Conservation (phyloP, 2,888 invertebrate species). For the Bombyx huttoni region DNA sequence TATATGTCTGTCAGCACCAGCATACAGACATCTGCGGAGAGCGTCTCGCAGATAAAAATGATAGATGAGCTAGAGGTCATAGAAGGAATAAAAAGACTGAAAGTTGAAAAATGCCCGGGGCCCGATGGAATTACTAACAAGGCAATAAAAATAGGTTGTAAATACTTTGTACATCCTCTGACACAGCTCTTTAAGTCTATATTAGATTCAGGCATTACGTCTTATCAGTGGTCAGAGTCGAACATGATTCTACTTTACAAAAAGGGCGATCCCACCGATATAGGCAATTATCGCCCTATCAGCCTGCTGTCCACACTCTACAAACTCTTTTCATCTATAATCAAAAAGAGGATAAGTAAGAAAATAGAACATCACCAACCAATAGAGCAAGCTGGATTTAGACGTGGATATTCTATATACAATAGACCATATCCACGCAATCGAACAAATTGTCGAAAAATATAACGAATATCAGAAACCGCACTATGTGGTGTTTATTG, state of each 20-base stretch:
- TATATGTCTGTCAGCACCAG: no score
- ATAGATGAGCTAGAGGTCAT: constrained; percentile 2
- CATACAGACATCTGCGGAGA: no score
- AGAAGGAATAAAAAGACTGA: constrained; percentile 5
- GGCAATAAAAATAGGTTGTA: constrained; percentile 2
- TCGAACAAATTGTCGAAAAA: constrained; percentile 9
- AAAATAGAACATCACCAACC: constrained; percentile 5
- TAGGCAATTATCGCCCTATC: constrained; percentile 9
- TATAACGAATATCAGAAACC: constrained; percentile 4
- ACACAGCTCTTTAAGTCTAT: constrained; percentile 5
- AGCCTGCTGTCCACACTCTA: constrained; percentile 7
- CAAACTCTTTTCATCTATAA: constrained; percentile 6
- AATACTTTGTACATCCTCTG: constrained; percentile 1
- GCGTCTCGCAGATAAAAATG: no score
- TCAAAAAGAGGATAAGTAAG: constrained; percentile 3
- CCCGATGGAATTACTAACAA: constrained; percentile 6
- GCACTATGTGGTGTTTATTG: constrained; percentile 4
- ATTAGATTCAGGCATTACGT: neutral
- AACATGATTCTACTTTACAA: constrained; percentile 7
- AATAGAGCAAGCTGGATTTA: constrained; percentile 5
- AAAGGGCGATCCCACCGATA: constrained; percentile 7
- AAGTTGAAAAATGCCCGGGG: constrained; percentile 3
- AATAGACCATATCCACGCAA: neutral
- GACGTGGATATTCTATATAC: constrained; percentile 5
- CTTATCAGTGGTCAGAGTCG: constrained; percentile 5